phyloP scores from a whole-genome alignment of 2,797 vertebrate genomes.

The Chiroxiphia lanceolata region DNA sequence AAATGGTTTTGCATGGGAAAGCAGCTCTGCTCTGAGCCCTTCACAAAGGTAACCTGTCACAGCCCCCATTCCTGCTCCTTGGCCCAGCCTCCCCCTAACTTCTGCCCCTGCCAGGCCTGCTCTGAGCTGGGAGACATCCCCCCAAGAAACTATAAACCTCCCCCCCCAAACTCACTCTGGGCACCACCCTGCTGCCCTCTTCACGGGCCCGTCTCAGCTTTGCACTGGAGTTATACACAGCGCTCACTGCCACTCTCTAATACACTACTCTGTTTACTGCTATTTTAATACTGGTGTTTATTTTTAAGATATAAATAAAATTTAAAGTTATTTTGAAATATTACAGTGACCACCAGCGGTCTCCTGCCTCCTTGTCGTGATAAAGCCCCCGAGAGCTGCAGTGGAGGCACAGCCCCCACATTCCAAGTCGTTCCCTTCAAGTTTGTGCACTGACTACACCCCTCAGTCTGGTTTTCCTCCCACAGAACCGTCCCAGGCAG shows the following conservation, averaged over 20 bases:
- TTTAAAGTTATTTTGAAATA: conserved; percentile 37
- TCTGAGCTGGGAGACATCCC: background rate
- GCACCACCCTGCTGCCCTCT: background rate
- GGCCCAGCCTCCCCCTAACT: background rate
- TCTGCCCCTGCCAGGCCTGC: background rate
- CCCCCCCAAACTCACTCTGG: background rate
- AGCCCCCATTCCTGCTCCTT: background rate
- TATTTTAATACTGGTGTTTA: conserved; percentile 45
- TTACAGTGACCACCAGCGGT: background rate
- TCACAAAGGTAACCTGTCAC: fast-evolving
- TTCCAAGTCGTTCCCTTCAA: background rate
- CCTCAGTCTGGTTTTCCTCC: background rate
- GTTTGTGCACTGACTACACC: background rate
- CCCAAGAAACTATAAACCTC: background rate
- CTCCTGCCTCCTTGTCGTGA: background rate
- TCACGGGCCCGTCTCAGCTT: background rate
- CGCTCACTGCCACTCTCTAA: background rate
- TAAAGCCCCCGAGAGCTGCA: background rate
- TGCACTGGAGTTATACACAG: background rate
- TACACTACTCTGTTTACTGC: background rate
- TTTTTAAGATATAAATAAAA: conserved; percentile 63
- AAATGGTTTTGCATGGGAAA: background rate
- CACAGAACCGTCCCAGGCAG: background rate
- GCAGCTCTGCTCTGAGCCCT: background rate
- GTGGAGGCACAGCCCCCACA: background rate